phyloP scores from a whole-genome alignment of 1,140 invertebrate genomes.

The Eupristina koningsbergeri region DNA sequence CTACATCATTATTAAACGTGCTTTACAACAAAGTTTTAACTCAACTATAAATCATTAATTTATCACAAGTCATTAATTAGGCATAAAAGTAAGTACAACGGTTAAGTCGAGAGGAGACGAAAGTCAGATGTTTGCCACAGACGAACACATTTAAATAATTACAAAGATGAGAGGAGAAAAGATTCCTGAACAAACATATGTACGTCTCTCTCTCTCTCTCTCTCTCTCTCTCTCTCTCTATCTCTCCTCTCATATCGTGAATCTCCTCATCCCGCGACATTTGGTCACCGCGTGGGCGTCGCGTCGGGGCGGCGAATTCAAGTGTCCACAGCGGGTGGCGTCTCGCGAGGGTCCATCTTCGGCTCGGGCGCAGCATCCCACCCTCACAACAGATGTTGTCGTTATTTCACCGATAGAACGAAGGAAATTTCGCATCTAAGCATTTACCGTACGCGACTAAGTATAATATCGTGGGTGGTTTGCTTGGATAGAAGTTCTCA shows the following conservation, averaged over 20 bases:
- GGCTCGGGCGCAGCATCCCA: too few species aligned
- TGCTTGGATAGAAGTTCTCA: constrained; percentile 15
- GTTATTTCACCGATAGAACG: neutral
- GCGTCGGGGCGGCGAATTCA: neutral
- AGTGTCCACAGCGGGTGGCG: constrained; percentile 27
- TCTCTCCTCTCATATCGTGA: neutral
- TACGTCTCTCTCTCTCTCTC: neutral
- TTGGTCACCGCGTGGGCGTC: constrained; percentile 21
- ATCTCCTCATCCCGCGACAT: neutral
- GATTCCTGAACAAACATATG: neutral
- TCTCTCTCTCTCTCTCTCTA: neutral
- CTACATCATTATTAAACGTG: neutral
- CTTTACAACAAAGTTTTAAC: too few species aligned
- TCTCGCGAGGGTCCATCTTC: constrained; percentile 5
- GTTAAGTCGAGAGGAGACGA: neutral
- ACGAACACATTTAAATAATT: constrained; percentile 11
- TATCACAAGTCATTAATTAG: neutral
- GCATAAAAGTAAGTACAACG: neutral
- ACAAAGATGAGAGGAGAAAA: neutral
- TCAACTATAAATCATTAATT: neutral
- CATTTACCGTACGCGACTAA: neutral
- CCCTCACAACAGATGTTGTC: too few species aligned
- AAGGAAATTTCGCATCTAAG: too few species aligned
- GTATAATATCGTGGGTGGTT: neutral
- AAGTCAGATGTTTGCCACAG: neutral